A percentile compares a stretch with the other conserved stretches of the same genome.
phyloP scores from a whole-genome alignment of 2,888 invertebrate species.

The Oeneis ivallda region DNA sequence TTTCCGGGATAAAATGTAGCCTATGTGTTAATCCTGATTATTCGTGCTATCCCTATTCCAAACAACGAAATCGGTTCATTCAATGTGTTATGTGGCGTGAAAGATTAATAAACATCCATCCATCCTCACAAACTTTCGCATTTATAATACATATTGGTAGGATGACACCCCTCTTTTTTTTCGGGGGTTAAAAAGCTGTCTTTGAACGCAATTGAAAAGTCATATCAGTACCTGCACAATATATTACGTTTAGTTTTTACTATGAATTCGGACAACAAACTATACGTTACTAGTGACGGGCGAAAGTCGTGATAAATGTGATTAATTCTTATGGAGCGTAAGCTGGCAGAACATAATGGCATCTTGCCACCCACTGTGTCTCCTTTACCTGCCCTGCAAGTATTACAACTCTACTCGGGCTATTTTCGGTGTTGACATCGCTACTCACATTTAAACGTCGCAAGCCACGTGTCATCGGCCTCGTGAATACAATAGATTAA shows the following conservation, averaged over 20 bases:
- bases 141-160: no score
- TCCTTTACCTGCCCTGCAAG: constrained; percentile 58
- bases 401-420: constrained; percentile 45
- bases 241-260: neutral
- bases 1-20: no score
- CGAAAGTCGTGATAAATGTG: constrained; percentile 5
- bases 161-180: no score
- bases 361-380: constrained; percentile 43
- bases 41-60: no score
- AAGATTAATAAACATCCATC: no score
- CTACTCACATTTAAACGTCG: constrained; percentile 63
- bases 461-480: constrained; percentile 44
- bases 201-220: no score
- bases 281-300: constrained; percentile 7
- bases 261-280: neutral
- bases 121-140: no score
- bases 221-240: no score
- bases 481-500: constrained; percentile 24
- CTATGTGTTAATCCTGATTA: no score
- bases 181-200: no score
- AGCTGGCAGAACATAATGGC: constrained; percentile 43
- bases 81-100: no score
- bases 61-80: no score
- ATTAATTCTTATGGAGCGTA: constrained; percentile 27
- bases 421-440: constrained; percentile 70